A percentile compares a stretch with the other conserved stretches of the same genome.
Conservation (phyloP, 2,888 invertebrate species). For the Apodemia hepburni region DNA sequence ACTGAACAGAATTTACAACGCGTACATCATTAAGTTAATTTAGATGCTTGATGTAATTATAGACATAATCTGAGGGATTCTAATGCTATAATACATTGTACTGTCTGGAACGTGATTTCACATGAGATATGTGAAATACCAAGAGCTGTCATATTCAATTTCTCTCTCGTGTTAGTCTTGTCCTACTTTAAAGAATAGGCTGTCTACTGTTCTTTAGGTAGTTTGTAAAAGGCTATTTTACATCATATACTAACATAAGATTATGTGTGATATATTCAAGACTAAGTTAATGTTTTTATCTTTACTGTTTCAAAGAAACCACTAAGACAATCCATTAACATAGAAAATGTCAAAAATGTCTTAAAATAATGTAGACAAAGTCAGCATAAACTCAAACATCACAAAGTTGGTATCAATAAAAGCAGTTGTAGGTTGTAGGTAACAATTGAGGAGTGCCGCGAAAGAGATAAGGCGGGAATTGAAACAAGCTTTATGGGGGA, state of each 20-base stretch:
- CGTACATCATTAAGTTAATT: slow-evolving; percentile 13
- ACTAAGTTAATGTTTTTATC: too few species aligned
- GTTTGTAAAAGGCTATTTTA: too few species aligned
- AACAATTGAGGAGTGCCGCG: slow-evolving; percentile 54
- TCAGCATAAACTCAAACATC: background rate
- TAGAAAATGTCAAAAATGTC: too few species aligned
- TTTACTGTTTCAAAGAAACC: too few species aligned
- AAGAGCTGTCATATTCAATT: background rate
- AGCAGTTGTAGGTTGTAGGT: slow-evolving; percentile 18
- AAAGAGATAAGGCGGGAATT: slow-evolving; percentile 61
- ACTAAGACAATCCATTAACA: too few species aligned
- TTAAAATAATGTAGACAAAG: too few species aligned
- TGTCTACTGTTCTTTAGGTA: too few species aligned
- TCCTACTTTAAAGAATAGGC: too few species aligned
- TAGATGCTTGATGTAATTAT: slow-evolving; percentile 14
- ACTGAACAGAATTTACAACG: slow-evolving; percentile 10
- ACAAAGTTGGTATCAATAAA: slow-evolving; percentile 10
- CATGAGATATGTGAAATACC: background rate
- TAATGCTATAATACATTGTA: slow-evolving; percentile 10
- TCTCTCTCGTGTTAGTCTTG: too few species aligned
- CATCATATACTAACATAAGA: too few species aligned
- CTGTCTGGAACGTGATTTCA: background rate
- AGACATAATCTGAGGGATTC: slow-evolving; percentile 17
- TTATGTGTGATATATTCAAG: too few species aligned
- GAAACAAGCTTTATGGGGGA: slow-evolving; percentile 48